Conservation (phyloP, 2,797 vertebrate species). For the Anas bahamensis region DNA sequence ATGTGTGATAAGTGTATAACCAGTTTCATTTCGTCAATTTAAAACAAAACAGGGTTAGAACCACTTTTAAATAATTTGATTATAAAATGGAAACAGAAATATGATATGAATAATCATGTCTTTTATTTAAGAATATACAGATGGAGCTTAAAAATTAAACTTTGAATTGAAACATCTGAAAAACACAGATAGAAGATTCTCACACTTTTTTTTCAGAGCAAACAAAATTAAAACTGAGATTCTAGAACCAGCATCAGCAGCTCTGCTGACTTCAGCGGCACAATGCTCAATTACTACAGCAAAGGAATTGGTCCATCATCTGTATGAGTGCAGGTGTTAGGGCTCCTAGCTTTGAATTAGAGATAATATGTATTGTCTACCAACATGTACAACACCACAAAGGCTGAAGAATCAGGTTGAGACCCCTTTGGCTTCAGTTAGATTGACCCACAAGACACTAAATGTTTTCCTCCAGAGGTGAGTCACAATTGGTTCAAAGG, state of each 20-base stretch:
- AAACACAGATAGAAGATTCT: neutral
- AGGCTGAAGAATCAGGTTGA: neutral
- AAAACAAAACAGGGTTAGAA: neutral
- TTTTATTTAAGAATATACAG: neutral
- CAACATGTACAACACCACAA: neutral
- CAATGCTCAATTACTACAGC: fast-evolving
- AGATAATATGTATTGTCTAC: neutral
- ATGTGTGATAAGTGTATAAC: neutral
- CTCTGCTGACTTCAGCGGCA: neutral
- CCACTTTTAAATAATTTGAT: neutral
- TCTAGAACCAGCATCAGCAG: neutral
- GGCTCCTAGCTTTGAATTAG: neutral
- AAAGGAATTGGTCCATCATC: neutral
- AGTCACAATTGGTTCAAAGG: slow-evolving; percentile 2
- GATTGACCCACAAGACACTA: neutral
- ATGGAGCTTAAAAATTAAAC: neutral
- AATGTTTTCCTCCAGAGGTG: neutral
- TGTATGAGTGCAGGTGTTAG: neutral
- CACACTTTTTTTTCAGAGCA: neutral
- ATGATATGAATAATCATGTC: neutral
- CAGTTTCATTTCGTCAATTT: neutral
- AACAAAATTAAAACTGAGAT: neutral
- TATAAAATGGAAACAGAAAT: neutral
- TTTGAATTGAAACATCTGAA: neutral
- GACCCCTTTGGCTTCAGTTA: neutral